Conservation (phyloP, 2,888 invertebrate genomes). For the Chrysotoxum bicinctum region DNA sequence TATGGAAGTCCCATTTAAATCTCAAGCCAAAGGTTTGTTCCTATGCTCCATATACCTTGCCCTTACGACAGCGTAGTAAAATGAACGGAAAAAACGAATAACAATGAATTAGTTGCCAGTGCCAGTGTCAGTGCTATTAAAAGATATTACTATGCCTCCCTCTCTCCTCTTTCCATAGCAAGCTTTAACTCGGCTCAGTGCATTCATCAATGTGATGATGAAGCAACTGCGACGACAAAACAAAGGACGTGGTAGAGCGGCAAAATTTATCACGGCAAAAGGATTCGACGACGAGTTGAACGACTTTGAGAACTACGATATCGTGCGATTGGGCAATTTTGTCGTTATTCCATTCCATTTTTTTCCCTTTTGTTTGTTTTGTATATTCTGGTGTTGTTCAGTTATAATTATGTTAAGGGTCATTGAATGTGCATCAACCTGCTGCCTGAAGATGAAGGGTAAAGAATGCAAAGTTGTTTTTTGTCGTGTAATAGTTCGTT, state of each 20-base stretch:
- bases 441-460: neutral
- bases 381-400: conserved; percentile 10
- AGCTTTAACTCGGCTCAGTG: conserved; percentile 13
- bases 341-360: conserved; percentile 22
- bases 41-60: neutral
- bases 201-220: conserved; percentile 12
- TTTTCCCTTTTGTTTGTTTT: neutral
- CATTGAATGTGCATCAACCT: conserved; percentile 46
- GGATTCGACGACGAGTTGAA: conserved; percentile 29
- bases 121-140: conserved; percentile 9
- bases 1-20: too few species aligned
- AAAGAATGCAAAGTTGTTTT: neutral
- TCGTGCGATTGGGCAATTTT: conserved; percentile 64
- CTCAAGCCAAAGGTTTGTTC: neutral
- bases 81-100: neutral
- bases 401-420: conserved; percentile 58
- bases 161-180: neutral
- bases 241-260: neutral
- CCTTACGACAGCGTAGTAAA: neutral
- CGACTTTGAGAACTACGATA: conserved; percentile 34
- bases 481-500: neutral
- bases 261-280: conserved; percentile 46
- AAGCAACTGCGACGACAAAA: neutral
- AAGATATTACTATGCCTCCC: conserved; percentile 6
- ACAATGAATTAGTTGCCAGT: conserved; percentile 45